Conservation (phyloP, 2,888 invertebrate species). For the Diarsia rubi region DNA sequence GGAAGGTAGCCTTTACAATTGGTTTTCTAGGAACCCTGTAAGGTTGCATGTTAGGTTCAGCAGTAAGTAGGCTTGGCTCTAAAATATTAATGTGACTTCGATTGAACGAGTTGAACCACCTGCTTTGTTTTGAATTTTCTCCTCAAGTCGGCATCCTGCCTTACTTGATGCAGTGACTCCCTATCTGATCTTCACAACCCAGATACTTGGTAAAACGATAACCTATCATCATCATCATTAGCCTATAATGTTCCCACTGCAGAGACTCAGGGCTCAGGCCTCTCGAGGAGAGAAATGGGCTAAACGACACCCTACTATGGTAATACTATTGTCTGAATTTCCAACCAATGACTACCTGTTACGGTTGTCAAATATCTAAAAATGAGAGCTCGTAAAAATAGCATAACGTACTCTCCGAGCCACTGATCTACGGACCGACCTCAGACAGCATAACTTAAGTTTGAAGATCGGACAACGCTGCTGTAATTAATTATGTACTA, state of each 20-base stretch:
- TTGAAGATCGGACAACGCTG: not conserved
- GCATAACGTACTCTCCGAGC: not conserved
- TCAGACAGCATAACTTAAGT: not conserved
- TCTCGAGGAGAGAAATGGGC: too few species aligned
- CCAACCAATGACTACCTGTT: not conserved
- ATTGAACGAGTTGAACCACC: not conserved
- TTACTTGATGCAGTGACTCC: not conserved
- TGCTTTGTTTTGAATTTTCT: not conserved
- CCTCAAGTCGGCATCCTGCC: not conserved
- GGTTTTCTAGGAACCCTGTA: constrained; percentile 4
- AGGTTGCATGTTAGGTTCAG: constrained; percentile 18
- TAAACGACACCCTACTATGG: too few species aligned
- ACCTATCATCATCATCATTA: too few species aligned
- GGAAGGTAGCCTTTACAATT: not conserved
- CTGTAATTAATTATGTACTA: too few species aligned
- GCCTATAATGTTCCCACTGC: too few species aligned
- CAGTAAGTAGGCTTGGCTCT: not conserved
- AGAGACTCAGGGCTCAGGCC: too few species aligned
- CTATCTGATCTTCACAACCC: not conserved
- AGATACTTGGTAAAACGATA: not conserved
- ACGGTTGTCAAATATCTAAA: not conserved
- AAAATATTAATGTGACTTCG: constrained; percentile 25
- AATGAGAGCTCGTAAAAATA: not conserved
- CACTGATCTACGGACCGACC: not conserved
- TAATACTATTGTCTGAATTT: not conserved